Evolutionary conservation across 2,113 vertebrate species (phyloP).

Genomic region (Tupaia tana): DNA sequence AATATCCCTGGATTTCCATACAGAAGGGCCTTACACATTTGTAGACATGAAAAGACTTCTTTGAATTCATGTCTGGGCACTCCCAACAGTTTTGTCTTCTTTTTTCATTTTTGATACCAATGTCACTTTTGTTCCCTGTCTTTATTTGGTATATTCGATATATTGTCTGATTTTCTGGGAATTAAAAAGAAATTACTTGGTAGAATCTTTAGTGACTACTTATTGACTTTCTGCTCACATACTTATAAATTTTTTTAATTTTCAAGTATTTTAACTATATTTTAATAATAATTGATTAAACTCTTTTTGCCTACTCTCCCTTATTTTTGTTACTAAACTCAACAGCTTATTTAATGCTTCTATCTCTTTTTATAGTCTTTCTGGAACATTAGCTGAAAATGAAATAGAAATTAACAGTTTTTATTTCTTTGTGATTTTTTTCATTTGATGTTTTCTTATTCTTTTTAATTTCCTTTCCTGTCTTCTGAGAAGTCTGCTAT

Average conservation of each 20-base stretch:
- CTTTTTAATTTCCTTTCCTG: neutral
- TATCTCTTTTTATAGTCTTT: neutral
- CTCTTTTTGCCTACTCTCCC: neutral
- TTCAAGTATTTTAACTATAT: neutral
- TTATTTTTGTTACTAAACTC: slow-evolving; percentile 1
- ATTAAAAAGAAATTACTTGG: neutral
- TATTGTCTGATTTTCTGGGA: neutral
- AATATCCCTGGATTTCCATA: neutral
- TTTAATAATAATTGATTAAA: neutral
- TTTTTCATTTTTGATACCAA: slow-evolving; percentile 2
- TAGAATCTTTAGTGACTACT: neutral
- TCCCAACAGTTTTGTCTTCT: neutral
- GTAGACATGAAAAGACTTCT: neutral
- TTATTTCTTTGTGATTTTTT: neutral
- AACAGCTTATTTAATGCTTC: neutral
- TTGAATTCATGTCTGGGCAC: neutral
- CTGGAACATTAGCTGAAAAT: neutral
- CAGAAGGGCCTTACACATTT: neutral
- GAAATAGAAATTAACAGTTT: slow-evolving; percentile 25
- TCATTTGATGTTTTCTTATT: slow-evolving; percentile 35
- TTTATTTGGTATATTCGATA: neutral
- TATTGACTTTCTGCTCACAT: neutral
- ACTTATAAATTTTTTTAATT: neutral
- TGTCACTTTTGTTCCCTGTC: neutral
- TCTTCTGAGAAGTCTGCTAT: slow-evolving; percentile 3